These are phyloP conservation scores for Coenonympha arcania DNA, from an alignment of 2,888 invertebrate genomes.

Conservation along the genomic window DNA sequence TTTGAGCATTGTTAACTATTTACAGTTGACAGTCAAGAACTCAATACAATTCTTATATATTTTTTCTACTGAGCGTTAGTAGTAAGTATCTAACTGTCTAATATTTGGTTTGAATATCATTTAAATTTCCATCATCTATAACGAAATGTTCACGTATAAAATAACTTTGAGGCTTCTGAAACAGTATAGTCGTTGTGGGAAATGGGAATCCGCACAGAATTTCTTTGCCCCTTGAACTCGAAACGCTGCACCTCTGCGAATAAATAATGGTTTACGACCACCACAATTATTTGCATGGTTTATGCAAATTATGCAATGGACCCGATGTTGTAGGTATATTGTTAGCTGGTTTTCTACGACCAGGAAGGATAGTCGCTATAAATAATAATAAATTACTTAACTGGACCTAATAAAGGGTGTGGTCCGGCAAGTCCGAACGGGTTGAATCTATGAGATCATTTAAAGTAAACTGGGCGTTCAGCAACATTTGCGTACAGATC, in stretches of 20 bases:
- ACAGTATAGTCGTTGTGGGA: neutral
- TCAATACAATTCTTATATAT: no score
- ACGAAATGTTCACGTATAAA: neutral
- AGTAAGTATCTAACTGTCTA: no score
- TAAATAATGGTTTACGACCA: constrained; percentile 6
- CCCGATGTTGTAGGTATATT: constrained; percentile 2
- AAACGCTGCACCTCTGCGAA: neutral
- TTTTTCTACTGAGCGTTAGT: no score
- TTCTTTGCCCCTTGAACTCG: constrained; percentile 8
- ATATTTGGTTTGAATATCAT: no score
- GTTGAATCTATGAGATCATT: neutral
- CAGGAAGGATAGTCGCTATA: constrained; percentile 7
- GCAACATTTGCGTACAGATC: no score
- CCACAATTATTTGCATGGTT: constrained; percentile 6
- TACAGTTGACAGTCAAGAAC: no score
- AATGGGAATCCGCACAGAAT: neutral
- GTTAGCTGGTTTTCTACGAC: constrained; percentile 3
- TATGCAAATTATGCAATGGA: constrained; percentile 1
- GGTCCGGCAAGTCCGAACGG: neutral
- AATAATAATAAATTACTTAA: constrained; percentile 7
- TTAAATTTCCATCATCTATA: no score
- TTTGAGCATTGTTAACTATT: no score
- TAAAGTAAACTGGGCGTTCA: neutral
- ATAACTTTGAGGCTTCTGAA: neutral
- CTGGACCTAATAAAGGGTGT: neutral